Conservation (phyloP, 2,888 invertebrate genomes). For the Leptarthrus brevirostris region DNA sequence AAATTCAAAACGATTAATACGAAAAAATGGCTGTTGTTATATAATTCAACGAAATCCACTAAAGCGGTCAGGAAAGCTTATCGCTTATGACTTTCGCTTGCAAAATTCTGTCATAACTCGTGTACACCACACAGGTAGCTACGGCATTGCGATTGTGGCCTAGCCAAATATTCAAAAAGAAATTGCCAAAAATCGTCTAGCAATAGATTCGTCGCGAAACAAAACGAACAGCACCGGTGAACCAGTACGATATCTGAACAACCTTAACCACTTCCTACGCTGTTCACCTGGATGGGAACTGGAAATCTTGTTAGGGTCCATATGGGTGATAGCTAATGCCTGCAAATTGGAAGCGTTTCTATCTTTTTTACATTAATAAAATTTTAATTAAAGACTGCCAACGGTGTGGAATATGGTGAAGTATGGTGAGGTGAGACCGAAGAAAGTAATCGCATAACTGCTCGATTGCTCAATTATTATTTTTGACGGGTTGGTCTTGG, state of each 20-base stretch:
- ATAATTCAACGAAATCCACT: slow-evolving; percentile 20
- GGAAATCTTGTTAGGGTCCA: too few relatives aligned
- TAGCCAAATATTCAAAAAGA: neutral
- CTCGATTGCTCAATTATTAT: neutral
- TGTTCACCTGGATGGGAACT: too few relatives aligned
- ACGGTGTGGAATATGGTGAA: too few relatives aligned
- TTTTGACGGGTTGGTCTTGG: neutral
- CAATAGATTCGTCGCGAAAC: too few relatives aligned
- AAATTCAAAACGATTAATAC: slow-evolving; percentile 7
- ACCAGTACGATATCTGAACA: too few relatives aligned
- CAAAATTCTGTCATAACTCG: slow-evolving; percentile 31
- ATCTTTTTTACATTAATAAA: too few relatives aligned
- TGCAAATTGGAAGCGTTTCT: too few relatives aligned
- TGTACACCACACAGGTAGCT: neutral
- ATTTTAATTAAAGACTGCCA: too few relatives aligned
- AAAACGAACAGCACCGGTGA: too few relatives aligned
- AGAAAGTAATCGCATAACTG: neutral
- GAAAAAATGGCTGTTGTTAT: slow-evolving; percentile 36
- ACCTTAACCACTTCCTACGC: too few relatives aligned
- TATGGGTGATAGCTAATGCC: too few relatives aligned
- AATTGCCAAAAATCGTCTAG: neutral
- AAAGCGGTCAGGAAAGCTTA: slow-evolving; percentile 32
- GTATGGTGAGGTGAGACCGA: too few relatives aligned
- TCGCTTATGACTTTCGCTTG: slow-evolving; percentile 27
- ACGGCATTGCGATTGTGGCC: neutral